Evolutionary conservation across 2,113 vertebrate genomes (phyloP), one percentile per base, ranked within the genome.

Genomic region (Mus musculus): DNA sequence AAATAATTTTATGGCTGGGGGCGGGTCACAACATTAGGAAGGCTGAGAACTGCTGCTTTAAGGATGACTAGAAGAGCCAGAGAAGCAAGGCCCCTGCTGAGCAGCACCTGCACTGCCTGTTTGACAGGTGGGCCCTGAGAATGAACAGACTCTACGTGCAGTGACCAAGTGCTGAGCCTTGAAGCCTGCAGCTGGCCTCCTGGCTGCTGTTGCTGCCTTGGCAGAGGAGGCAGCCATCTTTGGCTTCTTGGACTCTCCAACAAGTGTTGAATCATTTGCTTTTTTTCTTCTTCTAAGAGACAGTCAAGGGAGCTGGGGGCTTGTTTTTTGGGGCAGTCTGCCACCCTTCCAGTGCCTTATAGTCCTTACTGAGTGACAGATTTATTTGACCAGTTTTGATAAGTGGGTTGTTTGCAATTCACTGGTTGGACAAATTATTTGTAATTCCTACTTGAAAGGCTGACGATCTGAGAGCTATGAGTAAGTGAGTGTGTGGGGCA

Each of bases 381-480:
- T 98, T 98, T 98, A 98, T 98, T 98, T 98, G 98, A 97, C 98
- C 95, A 96, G 98, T 98, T 98, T 98, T 98, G 98, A 98, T 98
- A 98, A 98, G 98, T 98, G 98, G 98, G 98, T 98, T 98, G 98
- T 98, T 98, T 98, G 98, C 94, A 97, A 98, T 98, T 98, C 88
- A 91, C 96, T 97, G 97, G 98, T 77, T 95, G 81, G 98, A 96
- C 97, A 98, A 98, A 98, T 98, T 98, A 98, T 98, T 98, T 98
- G 98, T 98, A 98, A 98, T 98, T 98, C 98, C 97, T 95, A 97
- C 97, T 98, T 98, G 98, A 98, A 98, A 98, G 98, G 96, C 96
- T 96, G 98, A 87, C 77, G 96, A 69, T 98, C 97, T 95, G 98
- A 98, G 97, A 98, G 98, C 91, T n/a, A 22, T 96, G 98, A 98